Percentiles rank a stretch among this genome's conserved stretches.
These are phyloP conservation scores for Metacarcinus magister DNA, from an alignment of 2,888 invertebrate genomes.

Conservation along the genomic window DNA sequence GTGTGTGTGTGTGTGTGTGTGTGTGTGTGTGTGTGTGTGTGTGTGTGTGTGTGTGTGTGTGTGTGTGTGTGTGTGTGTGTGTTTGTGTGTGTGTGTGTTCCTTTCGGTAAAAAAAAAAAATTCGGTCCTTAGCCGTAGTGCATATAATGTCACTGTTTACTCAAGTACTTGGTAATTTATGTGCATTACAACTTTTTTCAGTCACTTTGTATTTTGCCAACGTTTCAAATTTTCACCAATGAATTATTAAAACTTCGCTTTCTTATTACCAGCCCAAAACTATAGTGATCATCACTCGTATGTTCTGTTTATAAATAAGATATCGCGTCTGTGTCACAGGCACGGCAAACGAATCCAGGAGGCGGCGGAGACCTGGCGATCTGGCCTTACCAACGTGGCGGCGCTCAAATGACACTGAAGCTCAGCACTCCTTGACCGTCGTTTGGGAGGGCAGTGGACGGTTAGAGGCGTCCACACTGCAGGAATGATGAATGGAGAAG, in stretches of 20 bases:
- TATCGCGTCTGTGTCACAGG: neutral
- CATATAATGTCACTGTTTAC: neutral
- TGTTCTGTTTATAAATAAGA: neutral
- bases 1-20: slow-evolving; percentile 27
- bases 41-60: slow-evolving; percentile 50
- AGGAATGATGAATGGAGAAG: neutral
- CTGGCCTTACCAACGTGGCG: neutral
- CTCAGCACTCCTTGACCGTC: neutral
- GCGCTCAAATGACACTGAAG: neutral
- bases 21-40: slow-evolving; percentile 38
- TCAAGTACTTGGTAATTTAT: neutral
- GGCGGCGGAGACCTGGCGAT: neutral
- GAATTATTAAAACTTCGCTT: neutral
- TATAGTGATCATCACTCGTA: neutral
- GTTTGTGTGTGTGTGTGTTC: no score
- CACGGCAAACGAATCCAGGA: neutral
- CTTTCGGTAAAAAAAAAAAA: neutral
- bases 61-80: neutral
- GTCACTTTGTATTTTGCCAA: neutral
- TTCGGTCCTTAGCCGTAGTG: neutral
- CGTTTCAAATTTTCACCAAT: neutral
- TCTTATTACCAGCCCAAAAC: neutral
- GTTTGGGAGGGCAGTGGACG: neutral
- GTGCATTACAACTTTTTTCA: neutral
- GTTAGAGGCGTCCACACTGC: neutral